These are phyloP conservation scores for Dysmachus trigonus DNA, from an alignment of 2,888 invertebrate genomes.

Conservation along the genomic window DNA sequence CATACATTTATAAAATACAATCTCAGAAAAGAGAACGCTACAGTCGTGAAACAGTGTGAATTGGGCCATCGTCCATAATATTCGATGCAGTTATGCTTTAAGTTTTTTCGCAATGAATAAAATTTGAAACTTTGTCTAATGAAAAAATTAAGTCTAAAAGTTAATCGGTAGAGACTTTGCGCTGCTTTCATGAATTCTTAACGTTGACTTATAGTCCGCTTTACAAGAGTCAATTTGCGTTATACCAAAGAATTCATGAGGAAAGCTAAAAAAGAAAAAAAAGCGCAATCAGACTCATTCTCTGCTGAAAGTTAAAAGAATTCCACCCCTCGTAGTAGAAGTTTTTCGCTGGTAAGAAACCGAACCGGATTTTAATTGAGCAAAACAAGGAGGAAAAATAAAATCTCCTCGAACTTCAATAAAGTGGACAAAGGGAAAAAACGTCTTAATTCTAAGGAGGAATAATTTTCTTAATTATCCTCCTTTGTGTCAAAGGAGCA, in stretches of 20 bases:
- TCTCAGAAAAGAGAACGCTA: no score
- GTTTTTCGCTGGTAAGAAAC: not conserved
- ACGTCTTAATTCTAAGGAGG: not conserved
- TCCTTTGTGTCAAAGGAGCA: not conserved
- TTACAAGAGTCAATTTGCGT: not conserved
- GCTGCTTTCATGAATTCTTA: not conserved
- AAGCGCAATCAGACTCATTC: not conserved
- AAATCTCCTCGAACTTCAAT: constrained; percentile 23
- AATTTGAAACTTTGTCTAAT: not conserved
- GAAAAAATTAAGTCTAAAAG: not conserved
- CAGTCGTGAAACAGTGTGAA: no score
- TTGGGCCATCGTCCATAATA: not conserved
- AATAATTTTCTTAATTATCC: constrained; percentile 35
- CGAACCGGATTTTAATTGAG: constrained; percentile 18
- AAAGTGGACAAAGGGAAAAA: constrained; percentile 1
- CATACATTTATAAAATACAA: no score
- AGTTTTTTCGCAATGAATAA: not conserved
- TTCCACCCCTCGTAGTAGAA: not conserved
- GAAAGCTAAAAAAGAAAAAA: no score
- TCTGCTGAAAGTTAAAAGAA: not conserved
- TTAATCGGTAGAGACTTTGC: not conserved
- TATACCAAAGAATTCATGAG: not conserved
- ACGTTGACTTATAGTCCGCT: not conserved
- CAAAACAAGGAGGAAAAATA: constrained; percentile 1
- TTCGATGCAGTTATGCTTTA: not conserved